Conservation (phyloP, 2,888 invertebrate genomes). For the Stenichneumon culpator region DNA sequence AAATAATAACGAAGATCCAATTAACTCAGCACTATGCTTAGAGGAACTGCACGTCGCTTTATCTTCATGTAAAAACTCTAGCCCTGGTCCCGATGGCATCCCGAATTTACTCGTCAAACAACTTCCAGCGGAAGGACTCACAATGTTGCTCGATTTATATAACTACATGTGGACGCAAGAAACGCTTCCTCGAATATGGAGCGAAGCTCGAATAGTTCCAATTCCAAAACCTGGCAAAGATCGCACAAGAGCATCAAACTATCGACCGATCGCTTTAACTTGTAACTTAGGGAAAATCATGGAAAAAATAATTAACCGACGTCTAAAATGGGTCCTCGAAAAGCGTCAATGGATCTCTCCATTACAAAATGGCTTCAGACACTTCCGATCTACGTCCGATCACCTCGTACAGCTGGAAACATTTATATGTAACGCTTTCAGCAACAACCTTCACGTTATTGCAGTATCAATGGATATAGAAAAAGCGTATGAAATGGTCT, state of each 20-base stretch:
- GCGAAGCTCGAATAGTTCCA: constrained; percentile 26
- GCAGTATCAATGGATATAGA: not conserved
- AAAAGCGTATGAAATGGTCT: no score
- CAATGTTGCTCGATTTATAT: not conserved
- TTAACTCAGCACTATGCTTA: not conserved
- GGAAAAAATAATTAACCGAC: constrained; percentile 49
- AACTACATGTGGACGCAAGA: constrained; percentile 22
- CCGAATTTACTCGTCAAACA: constrained; percentile 22
- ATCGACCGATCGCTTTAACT: constrained; percentile 43
- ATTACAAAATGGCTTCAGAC: constrained; percentile 57
- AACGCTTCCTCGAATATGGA: constrained; percentile 28
- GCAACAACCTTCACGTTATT: not conserved
- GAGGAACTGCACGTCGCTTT: constrained; percentile 10
- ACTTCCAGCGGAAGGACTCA: constrained; percentile 5
- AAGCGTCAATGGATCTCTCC: constrained; percentile 34
- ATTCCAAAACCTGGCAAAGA: constrained; percentile 42
- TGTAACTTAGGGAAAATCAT: constrained; percentile 42
- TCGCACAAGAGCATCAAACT: constrained; percentile 15
- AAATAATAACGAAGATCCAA: not conserved
- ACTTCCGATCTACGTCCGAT: constrained; percentile 50
- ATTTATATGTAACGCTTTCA: not conserved
- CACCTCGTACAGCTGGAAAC: constrained; percentile 22
- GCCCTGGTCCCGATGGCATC: constrained; percentile 42
- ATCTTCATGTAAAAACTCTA: constrained; percentile 17
- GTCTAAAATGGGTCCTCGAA: constrained; percentile 50